phyloP scores from a whole-genome alignment of 2,888 invertebrate species.

The Belgica antarctica region DNA sequence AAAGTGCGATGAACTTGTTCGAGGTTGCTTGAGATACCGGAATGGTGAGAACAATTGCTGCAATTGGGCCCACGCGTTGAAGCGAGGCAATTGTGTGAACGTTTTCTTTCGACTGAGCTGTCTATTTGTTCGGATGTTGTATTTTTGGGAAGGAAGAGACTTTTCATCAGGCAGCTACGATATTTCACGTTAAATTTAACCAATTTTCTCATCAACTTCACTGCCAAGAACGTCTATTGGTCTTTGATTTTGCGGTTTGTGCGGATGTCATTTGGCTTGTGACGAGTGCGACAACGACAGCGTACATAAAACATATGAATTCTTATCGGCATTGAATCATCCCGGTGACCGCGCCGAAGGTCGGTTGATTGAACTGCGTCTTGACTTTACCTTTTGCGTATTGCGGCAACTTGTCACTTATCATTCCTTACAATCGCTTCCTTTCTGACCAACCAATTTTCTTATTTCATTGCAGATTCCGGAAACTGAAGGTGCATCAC shows the following conservation, averaged over 20 bases:
- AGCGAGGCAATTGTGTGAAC: too few relatives aligned
- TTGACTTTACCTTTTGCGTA: too few relatives aligned
- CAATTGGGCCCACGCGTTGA: not conserved
- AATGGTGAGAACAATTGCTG: not conserved
- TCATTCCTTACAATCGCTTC: too few relatives aligned
- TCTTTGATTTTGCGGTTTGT: not conserved
- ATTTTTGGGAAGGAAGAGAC: not conserved
- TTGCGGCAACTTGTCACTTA: not conserved
- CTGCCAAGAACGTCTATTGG: constrained; percentile 35
- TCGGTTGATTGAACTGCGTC: constrained; percentile 6
- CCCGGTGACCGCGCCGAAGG: not conserved
- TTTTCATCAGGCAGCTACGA: constrained; percentile 8
- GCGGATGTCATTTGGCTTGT: too few relatives aligned
- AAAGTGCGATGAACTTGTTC: not conserved
- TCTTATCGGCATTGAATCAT: not conserved
- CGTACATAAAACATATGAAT: constrained; percentile 1
- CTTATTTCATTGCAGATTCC: constrained; percentile 60
- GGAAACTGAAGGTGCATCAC: constrained; percentile 67
- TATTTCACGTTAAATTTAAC: constrained; percentile 34
- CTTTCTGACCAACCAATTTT: not conserved
- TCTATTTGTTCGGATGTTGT: too few relatives aligned
- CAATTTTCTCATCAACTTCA: constrained; percentile 39
- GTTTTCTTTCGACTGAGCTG: too few relatives aligned
- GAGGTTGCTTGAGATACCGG: not conserved
- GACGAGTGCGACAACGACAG: too few relatives aligned